A percentile compares a stretch with the other conserved stretches of the same genome.
Evolutionary conservation across 2,113 vertebrate genomes (phyloP).

Genomic region (Tragelaphus scriptus): DNA sequence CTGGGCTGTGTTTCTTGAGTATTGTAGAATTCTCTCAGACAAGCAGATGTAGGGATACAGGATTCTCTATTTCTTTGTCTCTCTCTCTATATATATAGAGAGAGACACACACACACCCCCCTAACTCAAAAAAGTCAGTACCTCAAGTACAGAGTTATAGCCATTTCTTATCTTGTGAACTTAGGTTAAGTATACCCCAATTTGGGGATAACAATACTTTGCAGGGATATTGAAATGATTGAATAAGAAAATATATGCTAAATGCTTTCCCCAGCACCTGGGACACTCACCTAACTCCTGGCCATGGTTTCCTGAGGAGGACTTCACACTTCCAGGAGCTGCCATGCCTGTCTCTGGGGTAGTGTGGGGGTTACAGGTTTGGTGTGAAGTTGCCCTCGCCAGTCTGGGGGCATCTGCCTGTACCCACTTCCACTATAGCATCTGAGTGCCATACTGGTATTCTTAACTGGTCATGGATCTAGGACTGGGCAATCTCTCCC

Average conservation of each 20-base stretch:
- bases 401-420: background rate
- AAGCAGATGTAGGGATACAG: background rate
- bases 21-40: background rate
- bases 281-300: background rate
- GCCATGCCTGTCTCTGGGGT: background rate
- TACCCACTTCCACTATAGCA: background rate
- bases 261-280: background rate
- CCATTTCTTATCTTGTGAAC: background rate
- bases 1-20: background rate
- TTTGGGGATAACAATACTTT: background rate
- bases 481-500: background rate
- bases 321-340: background rate
- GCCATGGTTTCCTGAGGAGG: background rate
- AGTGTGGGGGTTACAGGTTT: background rate
- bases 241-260: background rate
- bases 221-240: background rate
- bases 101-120: background rate
- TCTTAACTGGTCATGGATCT: background rate
- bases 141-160: background rate
- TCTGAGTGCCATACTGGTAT: background rate
- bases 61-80: background rate
- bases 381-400: background rate
- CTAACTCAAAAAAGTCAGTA: background rate
- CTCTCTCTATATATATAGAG: fast-evolving
- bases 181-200: background rate